phyloP scores from a whole-genome alignment of 2,113 vertebrate species.

The Limnothrissa miodon region DNA sequence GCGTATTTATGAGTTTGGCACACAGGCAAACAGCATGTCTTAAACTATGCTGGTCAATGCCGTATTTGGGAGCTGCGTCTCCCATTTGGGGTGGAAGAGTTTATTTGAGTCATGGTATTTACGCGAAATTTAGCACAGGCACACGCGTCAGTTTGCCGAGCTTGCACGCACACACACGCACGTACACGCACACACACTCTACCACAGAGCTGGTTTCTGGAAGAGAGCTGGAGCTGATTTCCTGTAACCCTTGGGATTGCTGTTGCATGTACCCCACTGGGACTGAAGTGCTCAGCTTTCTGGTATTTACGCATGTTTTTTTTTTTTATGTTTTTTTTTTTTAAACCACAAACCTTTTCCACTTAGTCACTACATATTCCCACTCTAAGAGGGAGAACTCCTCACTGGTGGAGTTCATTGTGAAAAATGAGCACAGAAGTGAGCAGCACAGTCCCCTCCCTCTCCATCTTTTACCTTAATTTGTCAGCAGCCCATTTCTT shows the following conservation, averaged over 20 bases:
- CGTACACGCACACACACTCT: not conserved
- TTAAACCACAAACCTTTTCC: not conserved
- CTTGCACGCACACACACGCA: not conserved
- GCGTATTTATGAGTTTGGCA: not conserved
- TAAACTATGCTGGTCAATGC: not conserved
- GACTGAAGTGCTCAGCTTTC: not conserved
- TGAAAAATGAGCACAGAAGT: not conserved
- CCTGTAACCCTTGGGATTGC: constrained; percentile 5
- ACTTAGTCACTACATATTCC: not conserved
- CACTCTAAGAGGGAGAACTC: not conserved
- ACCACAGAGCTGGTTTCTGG: not conserved
- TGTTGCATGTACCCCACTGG: not conserved
- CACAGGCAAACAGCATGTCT: not conserved
- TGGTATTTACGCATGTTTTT: not conserved
- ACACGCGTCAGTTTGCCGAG: too few species aligned
- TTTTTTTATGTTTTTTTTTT: not conserved
- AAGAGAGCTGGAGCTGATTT: not conserved
- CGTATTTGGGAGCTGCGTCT: not conserved
- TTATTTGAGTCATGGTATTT: constrained; percentile 17
- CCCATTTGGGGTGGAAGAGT: not conserved
- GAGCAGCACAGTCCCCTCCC: too few species aligned
- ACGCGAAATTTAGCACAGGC: not conserved
- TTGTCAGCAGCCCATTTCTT: not conserved
- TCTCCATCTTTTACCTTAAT: not conserved
- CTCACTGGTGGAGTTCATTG: constrained; percentile 3